phyloP scores from a whole-genome alignment of 2,888 invertebrate species.

The Villa cingulata region DNA sequence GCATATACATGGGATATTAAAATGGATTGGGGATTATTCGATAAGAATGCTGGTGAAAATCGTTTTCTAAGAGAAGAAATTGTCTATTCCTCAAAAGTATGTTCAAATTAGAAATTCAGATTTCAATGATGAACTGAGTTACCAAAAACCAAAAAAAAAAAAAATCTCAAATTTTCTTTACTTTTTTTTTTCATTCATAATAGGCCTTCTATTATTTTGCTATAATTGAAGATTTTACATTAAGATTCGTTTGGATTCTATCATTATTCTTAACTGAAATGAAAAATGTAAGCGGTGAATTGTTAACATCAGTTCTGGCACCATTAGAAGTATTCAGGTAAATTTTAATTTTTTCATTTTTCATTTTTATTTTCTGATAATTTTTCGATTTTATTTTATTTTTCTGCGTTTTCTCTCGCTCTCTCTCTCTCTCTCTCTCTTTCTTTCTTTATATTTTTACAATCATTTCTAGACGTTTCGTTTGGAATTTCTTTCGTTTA shows the following conservation, averaged over 20 bases:
- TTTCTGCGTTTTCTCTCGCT: too few species aligned
- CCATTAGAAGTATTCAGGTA: slow-evolving; percentile 82
- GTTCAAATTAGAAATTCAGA: slow-evolving; percentile 19
- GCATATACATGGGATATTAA: slow-evolving; percentile 97
- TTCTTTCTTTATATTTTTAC: slow-evolving; percentile 8
- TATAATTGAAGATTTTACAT: slow-evolving; percentile 83
- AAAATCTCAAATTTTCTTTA: neutral
- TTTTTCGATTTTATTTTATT: too few species aligned
- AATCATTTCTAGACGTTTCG: slow-evolving; percentile 89
- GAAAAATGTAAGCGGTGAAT: slow-evolving; percentile 57
- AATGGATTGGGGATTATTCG: slow-evolving; percentile 98
- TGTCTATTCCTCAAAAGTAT: slow-evolving; percentile 81
- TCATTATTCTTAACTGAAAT: slow-evolving; percentile 75
- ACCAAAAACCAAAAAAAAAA: too few species aligned
- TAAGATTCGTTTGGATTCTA: slow-evolving; percentile 87
- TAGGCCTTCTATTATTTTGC: slow-evolving; percentile 92
- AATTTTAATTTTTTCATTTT: slow-evolving; percentile 12
- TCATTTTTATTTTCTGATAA: neutral
- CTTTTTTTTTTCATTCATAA: slow-evolving; percentile 20
- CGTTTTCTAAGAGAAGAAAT: slow-evolving; percentile 85
- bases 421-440: too few species aligned
- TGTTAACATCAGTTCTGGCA: slow-evolving; percentile 71
- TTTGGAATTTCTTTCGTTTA: slow-evolving; percentile 98
- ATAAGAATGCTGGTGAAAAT: slow-evolving; percentile 82
- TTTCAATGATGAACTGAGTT: too few species aligned